Conservation (phyloP, 2,797 vertebrate genomes). For the Spinibarbus caldwelli region DNA sequence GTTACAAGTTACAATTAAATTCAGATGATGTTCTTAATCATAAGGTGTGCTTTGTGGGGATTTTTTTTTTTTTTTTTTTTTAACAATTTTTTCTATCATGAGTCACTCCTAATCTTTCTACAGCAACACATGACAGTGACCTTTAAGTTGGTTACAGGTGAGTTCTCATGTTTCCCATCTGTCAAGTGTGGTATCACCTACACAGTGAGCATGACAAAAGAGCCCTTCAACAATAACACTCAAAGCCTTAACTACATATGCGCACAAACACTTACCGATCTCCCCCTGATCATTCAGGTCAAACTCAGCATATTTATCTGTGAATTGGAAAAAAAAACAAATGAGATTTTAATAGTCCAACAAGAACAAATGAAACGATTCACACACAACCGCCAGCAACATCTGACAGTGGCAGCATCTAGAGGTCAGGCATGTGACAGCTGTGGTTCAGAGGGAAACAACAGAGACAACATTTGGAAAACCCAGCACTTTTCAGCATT, state of each 20-base stretch:
- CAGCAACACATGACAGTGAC: neutral
- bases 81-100: neutral
- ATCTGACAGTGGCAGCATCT: slow-evolving; percentile 56
- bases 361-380: slow-evolving; percentile 33
- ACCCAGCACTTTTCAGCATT: too few species aligned
- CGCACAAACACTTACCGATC: slow-evolving; percentile 88
- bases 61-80: neutral
- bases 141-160: neutral
- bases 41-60: too few species aligned
- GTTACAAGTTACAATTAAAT: neutral
- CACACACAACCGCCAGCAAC: slow-evolving; percentile 66
- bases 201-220: slow-evolving; percentile 43
- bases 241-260: slow-evolving; percentile 29
- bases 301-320: slow-evolving; percentile 98
- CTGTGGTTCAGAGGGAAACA: slow-evolving; percentile 49
- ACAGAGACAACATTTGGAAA: neutral
- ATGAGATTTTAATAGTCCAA: neutral
- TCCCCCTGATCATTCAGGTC: slow-evolving; percentile 97
- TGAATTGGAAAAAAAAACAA: slow-evolving; percentile 35
- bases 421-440: slow-evolving; percentile 55
- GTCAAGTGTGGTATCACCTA: slow-evolving; percentile 59
- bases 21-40: neutral
- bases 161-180: slow-evolving; percentile 36
- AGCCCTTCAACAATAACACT: neutral
- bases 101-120: neutral